These are phyloP conservation scores for Elaphurus davidianus DNA, from an alignment of 2,113 vertebrate genomes.

Conservation along the genomic window DNA sequence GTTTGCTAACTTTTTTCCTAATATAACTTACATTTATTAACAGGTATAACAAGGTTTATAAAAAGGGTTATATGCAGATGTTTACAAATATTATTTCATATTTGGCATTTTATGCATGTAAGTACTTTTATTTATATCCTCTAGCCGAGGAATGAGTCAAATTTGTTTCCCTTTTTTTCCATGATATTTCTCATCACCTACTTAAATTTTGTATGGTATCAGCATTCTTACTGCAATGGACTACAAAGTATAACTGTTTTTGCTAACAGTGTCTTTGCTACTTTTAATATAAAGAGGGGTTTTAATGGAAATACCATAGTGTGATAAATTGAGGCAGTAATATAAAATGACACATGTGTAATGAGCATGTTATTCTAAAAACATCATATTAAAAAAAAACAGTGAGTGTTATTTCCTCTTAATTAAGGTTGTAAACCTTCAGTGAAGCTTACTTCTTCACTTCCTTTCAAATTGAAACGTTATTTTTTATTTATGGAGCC, in stretches of 20 bases:
- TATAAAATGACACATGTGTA: conserved; percentile 28
- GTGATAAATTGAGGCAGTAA: conserved; percentile 24
- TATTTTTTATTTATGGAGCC: neutral
- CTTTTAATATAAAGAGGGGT: conserved; percentile 54
- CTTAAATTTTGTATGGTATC: conserved; percentile 48
- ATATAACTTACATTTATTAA: conserved; percentile 17
- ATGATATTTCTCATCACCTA: neutral
- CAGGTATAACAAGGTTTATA: neutral
- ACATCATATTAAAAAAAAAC: neutral
- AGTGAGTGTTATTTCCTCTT: neutral
- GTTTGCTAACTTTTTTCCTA: conserved; percentile 17
- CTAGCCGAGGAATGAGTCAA: neutral
- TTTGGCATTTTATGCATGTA: conserved; percentile 7
- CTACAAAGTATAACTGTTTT: conserved; percentile 68
- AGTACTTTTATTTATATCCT: conserved; percentile 19
- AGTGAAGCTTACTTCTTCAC: neutral
- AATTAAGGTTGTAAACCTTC: neutral
- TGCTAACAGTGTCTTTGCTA: conserved; percentile 67
- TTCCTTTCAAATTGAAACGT: neutral
- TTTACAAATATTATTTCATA: conserved; percentile 37
- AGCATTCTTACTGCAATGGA: conserved; percentile 45
- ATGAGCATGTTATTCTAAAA: neutral
- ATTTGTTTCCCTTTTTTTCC: conserved; percentile 20
- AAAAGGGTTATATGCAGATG: neutral
- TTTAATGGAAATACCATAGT: conserved; percentile 8